Percentiles rank a stretch among this genome's conserved stretches.
These are phyloP conservation scores for Peromyscus melanophrys DNA, from an alignment of 2,797 vertebrate genomes.

Conservation along the genomic window DNA sequence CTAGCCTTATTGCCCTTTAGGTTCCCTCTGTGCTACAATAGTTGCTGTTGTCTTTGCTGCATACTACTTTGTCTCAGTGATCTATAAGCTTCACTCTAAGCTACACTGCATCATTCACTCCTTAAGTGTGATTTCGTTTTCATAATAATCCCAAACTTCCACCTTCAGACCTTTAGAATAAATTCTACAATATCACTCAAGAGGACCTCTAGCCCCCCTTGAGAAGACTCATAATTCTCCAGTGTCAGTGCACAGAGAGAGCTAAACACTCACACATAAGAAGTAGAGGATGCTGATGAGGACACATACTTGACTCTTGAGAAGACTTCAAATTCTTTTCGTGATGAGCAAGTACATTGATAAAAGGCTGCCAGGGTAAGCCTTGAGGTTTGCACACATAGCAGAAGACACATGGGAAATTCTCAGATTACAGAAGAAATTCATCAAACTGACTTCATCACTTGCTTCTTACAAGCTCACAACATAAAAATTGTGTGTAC, in stretches of 20 bases:
- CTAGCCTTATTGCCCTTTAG: too few species aligned
- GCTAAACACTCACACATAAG: neutral
- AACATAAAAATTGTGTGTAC: neutral
- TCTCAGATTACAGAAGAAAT: constrained; percentile 31
- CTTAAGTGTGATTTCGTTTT: constrained; percentile 15
- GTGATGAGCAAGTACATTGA: neutral
- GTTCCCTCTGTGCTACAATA: neutral
- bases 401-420: neutral
- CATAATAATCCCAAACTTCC: neutral
- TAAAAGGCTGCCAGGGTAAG: neutral
- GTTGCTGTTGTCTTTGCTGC: neutral
- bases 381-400: neutral
- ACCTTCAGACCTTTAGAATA: neutral
- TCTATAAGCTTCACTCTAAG: neutral
- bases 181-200: constrained; percentile 38
- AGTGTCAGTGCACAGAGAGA: neutral
- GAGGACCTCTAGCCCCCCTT: neutral
- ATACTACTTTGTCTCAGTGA: neutral
- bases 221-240: neutral
- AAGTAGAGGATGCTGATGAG: neutral
- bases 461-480: neutral
- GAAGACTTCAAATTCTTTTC: neutral
- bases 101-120: neutral
- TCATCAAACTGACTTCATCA: neutral
- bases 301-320: neutral